A percentile compares a stretch with the other conserved stretches of the same genome.
These are phyloP conservation scores for Colius striatus DNA, from an alignment of 2,113 vertebrate genomes.

Conservation along the genomic window DNA sequence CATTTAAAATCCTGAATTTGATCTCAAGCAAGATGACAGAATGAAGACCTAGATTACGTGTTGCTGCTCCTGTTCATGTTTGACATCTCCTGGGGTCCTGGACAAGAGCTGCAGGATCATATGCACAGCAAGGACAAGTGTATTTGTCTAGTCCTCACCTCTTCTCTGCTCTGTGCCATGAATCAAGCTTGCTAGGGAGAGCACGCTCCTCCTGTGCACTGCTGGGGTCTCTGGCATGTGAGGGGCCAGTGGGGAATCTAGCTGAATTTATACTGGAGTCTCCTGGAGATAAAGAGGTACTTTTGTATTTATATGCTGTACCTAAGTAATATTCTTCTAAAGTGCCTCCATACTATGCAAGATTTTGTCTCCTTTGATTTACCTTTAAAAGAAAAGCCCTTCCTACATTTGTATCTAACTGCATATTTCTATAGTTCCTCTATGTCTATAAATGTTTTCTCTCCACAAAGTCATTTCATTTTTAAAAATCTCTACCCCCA, in stretches of 20 bases:
- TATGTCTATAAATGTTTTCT: background rate
- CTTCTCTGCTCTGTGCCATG: accelerated
- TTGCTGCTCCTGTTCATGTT: background rate
- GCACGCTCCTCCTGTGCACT: accelerated
- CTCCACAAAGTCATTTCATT: background rate
- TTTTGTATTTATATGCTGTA: too few relatives aligned
- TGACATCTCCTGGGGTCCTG: background rate
- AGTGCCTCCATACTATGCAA: background rate
- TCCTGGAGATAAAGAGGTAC: background rate
- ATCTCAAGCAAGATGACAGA: background rate
- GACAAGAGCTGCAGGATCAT: background rate
- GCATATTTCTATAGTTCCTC: background rate
- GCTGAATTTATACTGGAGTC: accelerated
- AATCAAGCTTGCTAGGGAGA: accelerated
- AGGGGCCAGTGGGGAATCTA: background rate
- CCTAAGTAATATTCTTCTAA: background rate
- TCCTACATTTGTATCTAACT: background rate
- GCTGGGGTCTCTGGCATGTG: accelerated
- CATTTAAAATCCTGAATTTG: background rate
- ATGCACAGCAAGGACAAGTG: accelerated
- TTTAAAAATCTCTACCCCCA: background rate
- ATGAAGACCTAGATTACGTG: background rate
- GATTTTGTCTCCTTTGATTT: background rate
- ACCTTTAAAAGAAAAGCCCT: background rate
- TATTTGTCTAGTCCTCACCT: background rate